Evolutionary conservation across 2,888 invertebrate genomes (phyloP), one percentile per base, ranked within the genome.

Genomic region (Leucoma salicis): DNA sequence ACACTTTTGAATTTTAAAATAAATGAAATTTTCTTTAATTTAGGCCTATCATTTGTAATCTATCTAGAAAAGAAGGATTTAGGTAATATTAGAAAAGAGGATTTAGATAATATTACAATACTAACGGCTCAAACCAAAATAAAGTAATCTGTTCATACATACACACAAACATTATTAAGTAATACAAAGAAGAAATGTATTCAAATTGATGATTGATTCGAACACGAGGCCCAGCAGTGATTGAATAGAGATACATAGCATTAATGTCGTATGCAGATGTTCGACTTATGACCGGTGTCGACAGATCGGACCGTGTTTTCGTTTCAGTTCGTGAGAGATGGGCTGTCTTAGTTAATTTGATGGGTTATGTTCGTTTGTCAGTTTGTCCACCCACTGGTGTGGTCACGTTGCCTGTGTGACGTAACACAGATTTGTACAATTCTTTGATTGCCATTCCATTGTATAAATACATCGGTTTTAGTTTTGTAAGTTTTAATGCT

Each of bases 151-250:
- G 78, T 80, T 78, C 80, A 79, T 68, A 66, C 67, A 65, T 61
- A 66, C 49, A 57, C 47, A 48, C 15, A 15, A 31, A 48, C 49
- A 43, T 46, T 74, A 80, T 74, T 72, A 71, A 76, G 74, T 53
- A 57, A 65, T 60, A 63, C 70, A 66, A 68, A 63, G 65, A 65
- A 84, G 66, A 64, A 84, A 87, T 81, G 73, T 86, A 87, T 86
- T 87, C 81, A 86, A 85, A 86, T 85, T 85, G 86, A 81, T 88
- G 87, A 88, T 88, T 88, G 88, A 89, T 88, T 85, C 63, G 77
- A 82, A 83, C 83, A 81, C 69, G 77, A 57, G 68, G 69, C 63
- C 65, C 66, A 71, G 64, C 70, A 70, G 66, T 80, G 87, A 87
- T 88, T 83, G 85, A 86, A 87, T 87, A 80, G 65, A 81, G 84